phyloP scores from a whole-genome alignment of 2,113 vertebrate genomes.

The Antennarius striatus region DNA sequence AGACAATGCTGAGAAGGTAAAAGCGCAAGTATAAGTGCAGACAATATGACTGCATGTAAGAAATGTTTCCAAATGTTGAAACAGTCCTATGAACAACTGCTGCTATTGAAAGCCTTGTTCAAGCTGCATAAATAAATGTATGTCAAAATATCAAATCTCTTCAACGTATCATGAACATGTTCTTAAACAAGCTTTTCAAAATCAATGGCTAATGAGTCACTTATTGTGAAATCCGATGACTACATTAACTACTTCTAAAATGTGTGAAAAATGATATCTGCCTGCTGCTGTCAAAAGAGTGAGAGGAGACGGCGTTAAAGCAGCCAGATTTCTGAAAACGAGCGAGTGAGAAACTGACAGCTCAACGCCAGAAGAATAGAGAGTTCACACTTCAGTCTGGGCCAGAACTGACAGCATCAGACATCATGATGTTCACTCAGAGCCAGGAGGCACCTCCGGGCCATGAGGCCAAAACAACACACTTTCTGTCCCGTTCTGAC shows the following conservation, averaged over 20 bases:
- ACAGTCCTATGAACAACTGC: too few relatives aligned
- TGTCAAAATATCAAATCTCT: too few relatives aligned
- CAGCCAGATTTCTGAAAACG: slow-evolving; percentile 33
- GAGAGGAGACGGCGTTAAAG: slow-evolving; percentile 30
- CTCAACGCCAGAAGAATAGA: slow-evolving; percentile 67
- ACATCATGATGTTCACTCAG: slow-evolving; percentile 72
- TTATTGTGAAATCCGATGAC: too few relatives aligned
- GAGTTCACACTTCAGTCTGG: slow-evolving; percentile 61
- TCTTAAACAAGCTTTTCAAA: too few relatives aligned
- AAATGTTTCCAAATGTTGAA: too few relatives aligned
- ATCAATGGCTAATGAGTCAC: neutral
- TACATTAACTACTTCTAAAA: slow-evolving; percentile 14
- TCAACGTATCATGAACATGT: too few relatives aligned
- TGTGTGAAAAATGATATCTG: slow-evolving; percentile 21
- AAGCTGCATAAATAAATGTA: too few relatives aligned
- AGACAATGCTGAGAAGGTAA: too few relatives aligned
- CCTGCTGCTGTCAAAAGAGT: slow-evolving; percentile 20
- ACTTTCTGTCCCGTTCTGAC: slow-evolving; percentile 35
- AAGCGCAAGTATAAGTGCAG: too few relatives aligned
- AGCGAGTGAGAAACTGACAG: slow-evolving; percentile 65
- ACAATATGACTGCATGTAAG: too few relatives aligned
- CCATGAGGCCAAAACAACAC: slow-evolving; percentile 52
- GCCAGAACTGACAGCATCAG: slow-evolving; percentile 75
- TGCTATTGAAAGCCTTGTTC: too few relatives aligned
- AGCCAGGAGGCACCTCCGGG: slow-evolving; percentile 62